Conservation (phyloP, 2,888 invertebrate genomes). For the Agrotis segetum region DNA sequence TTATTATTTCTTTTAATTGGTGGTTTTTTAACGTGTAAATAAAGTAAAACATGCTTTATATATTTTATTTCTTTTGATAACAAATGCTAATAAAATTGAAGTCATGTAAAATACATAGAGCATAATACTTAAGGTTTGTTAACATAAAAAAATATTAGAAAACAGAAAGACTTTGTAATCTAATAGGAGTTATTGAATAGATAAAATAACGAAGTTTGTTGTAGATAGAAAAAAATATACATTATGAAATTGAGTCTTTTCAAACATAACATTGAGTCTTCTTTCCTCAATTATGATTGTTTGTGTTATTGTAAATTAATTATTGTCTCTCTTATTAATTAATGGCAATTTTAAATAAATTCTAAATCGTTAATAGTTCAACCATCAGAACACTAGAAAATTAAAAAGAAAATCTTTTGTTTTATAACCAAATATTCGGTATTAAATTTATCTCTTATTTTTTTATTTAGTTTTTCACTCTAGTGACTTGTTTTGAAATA, state of each 20-base stretch:
- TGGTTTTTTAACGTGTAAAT: conserved; percentile 23
- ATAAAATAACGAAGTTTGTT: conserved; percentile 63
- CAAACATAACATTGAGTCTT: background rate
- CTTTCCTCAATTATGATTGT: background rate
- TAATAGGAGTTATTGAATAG: conserved; percentile 62
- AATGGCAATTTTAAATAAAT: no score
- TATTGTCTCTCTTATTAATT: no score
- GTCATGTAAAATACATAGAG: conserved; percentile 56
- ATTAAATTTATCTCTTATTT: no score
- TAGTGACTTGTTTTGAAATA: no score
- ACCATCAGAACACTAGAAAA: no score
- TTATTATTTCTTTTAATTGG: background rate
- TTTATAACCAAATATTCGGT: no score
- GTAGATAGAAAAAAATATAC: conserved; percentile 70
- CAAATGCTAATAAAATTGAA: conserved; percentile 48
- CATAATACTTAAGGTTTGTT: conserved; percentile 53
- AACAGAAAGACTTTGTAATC: conserved; percentile 70
- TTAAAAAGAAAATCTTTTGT: no score
- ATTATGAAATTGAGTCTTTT: conserved; percentile 46
- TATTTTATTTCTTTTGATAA: conserved; percentile 1
- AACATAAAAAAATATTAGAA: conserved; percentile 61
- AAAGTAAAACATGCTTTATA: background rate
- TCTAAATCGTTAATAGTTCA: no score
- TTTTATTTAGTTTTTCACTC: no score
- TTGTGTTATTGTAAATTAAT: background rate